These are phyloP conservation scores for Siphonodentalium dalli DNA, from an alignment of 2,888 invertebrate species.

Conservation along the genomic window DNA sequence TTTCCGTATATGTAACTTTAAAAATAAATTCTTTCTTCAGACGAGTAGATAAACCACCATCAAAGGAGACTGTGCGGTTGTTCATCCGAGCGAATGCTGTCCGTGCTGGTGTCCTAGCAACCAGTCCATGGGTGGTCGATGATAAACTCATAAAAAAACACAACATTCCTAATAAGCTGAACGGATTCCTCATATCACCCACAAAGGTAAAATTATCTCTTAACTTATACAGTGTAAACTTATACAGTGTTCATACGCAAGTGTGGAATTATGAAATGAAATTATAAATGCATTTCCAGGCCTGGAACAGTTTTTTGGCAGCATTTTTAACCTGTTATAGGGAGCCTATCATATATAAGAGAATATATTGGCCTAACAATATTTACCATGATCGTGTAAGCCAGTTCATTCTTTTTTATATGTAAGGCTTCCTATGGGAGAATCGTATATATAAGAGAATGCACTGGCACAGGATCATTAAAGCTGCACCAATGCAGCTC, in stretches of 20 bases:
- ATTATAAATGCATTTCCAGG: too few relatives aligned
- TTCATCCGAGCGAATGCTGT: constrained; percentile 63
- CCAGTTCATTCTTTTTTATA: too few relatives aligned
- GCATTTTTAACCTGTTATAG: too few relatives aligned
- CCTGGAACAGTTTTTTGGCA: too few relatives aligned
- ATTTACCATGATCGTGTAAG: too few relatives aligned
- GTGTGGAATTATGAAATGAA: too few relatives aligned
- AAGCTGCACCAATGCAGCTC: too few relatives aligned
- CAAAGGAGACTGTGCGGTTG: constrained; percentile 63
- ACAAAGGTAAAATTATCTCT: constrained; percentile 39
- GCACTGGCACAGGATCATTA: too few relatives aligned
- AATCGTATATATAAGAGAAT: too few relatives aligned
- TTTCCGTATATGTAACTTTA: background rate
- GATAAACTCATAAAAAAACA: constrained; percentile 59
- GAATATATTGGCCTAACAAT: too few relatives aligned
- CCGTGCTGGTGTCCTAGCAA: constrained; percentile 53
- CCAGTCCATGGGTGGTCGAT: constrained; percentile 65
- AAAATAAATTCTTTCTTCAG: constrained; percentile 31
- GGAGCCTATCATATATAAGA: too few relatives aligned
- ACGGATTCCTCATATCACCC: constrained; percentile 59
- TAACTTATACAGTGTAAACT: background rate
- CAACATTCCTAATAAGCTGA: constrained; percentile 59
- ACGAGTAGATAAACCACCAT: constrained; percentile 52
- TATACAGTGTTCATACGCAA: background rate
- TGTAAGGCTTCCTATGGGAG: too few relatives aligned